Conservation (phyloP, 2,888 invertebrate genomes). For the Zele albiditarsus region DNA sequence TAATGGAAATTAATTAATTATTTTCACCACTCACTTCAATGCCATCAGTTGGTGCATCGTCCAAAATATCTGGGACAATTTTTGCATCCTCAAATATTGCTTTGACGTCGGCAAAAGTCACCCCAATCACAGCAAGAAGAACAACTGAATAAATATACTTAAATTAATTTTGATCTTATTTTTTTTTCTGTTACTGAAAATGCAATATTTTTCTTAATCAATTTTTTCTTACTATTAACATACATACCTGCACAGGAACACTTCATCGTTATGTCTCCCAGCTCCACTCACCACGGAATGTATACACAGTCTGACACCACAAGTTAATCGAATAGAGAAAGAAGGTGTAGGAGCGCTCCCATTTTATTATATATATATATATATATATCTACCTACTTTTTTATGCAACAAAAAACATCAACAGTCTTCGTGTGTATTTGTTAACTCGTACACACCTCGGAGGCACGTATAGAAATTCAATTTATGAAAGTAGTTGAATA, state of each 20-base stretch:
- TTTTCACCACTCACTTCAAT: slow-evolving; percentile 63
- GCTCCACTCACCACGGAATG: background rate
- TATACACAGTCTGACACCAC: background rate
- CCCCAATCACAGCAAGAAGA: slow-evolving; percentile 54
- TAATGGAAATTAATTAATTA: slow-evolving; percentile 9
- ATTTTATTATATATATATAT: background rate
- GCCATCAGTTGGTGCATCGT: slow-evolving; percentile 61
- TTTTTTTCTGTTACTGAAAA: background rate
- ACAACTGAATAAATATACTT: slow-evolving; percentile 53
- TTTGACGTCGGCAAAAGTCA: slow-evolving; percentile 62
- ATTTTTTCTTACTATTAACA: background rate
- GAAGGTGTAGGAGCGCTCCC: background rate
- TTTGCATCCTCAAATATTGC: slow-evolving; percentile 63
- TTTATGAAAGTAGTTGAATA: too few relatives aligned
- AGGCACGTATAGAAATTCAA: too few relatives aligned
- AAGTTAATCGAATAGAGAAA: background rate
- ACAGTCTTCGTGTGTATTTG: background rate
- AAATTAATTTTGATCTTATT: background rate
- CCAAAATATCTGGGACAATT: slow-evolving; percentile 67
- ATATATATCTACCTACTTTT: background rate
- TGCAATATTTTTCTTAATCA: background rate
- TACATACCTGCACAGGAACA: background rate
- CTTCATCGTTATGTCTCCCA: slow-evolving; percentile 10
- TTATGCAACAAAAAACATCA: too few relatives aligned
- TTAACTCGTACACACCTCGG: too few relatives aligned